These are phyloP conservation scores for Seriola dumerili DNA, from an alignment of 2,113 vertebrate species.

Conservation along the genomic window DNA sequence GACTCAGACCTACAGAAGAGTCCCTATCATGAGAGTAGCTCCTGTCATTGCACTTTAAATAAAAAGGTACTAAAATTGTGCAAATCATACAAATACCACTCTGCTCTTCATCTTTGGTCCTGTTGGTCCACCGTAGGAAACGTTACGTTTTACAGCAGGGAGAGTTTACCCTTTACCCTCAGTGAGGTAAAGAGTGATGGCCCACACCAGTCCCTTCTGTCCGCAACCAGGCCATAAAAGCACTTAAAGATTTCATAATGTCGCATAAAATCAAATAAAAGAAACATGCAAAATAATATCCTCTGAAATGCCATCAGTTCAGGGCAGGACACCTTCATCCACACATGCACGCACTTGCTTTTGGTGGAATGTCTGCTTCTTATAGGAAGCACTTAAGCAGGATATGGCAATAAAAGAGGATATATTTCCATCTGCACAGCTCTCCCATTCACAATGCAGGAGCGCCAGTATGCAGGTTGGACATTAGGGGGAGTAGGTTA, in stretches of 20 bases:
- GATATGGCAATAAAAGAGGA: slow-evolving; percentile 27
- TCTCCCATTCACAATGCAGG: slow-evolving; percentile 46
- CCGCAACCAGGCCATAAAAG: slow-evolving; percentile 67
- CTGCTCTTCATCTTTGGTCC: slow-evolving; percentile 69
- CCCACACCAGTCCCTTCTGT: slow-evolving; percentile 40
- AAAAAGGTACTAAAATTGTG: slow-evolving; percentile 62
- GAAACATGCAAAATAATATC: slow-evolving; percentile 58
- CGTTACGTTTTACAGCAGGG: slow-evolving; percentile 49
- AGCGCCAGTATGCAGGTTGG: slow-evolving; percentile 28
- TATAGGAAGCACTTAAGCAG: slow-evolving; percentile 25
- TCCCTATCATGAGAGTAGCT: slow-evolving; percentile 52
- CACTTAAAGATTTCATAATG: slow-evolving; percentile 61
- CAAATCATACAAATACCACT: slow-evolving; percentile 79
- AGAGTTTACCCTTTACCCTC: slow-evolving; percentile 39
- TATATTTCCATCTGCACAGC: slow-evolving; percentile 37
- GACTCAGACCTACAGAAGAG: slow-evolving; percentile 47
- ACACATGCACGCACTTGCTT: slow-evolving; percentile 48
- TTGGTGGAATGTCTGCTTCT: slow-evolving; percentile 37
- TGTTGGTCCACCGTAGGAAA: slow-evolving; percentile 46
- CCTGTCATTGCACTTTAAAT: slow-evolving; percentile 73
- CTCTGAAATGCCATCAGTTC: slow-evolving; percentile 36
- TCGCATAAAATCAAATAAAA: slow-evolving; percentile 59
- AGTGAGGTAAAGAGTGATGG: slow-evolving; percentile 51
- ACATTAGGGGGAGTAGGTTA: slow-evolving; percentile 20
- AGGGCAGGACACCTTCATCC: slow-evolving; percentile 35